Evolutionary conservation across 2,888 invertebrate species (phyloP).

Genomic region (Leptinotarsa rubiginosa): DNA sequence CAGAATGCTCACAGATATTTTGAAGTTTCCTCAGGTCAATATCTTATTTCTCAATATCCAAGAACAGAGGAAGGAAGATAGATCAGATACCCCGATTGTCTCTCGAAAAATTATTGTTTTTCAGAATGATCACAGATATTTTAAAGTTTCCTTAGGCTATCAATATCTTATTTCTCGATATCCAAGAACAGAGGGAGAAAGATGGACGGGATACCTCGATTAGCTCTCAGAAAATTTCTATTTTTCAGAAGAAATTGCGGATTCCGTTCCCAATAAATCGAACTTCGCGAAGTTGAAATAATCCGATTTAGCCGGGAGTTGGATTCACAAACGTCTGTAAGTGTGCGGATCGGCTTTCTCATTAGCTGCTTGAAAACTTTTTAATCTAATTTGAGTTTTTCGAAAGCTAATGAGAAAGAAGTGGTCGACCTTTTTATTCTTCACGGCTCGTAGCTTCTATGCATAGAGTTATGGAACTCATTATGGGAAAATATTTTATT

Average conservation of each 20-base stretch:
- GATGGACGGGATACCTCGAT: no score
- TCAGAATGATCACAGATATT: no score
- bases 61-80: no score
- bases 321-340: slow-evolving; percentile 16
- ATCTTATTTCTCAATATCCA: no score
- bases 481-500: slow-evolving; percentile 29
- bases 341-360: slow-evolving; percentile 22
- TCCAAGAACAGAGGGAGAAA: no score
- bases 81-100: no score
- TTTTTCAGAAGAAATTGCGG: neutral
- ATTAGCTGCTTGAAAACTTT: slow-evolving; percentile 22
- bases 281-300: slow-evolving; percentile 16
- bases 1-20: no score
- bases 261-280: neutral
- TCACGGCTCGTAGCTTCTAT: slow-evolving; percentile 38
- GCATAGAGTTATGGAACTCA: slow-evolving; percentile 42
- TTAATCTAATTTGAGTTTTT: slow-evolving; percentile 50
- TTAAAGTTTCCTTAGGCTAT: no score
- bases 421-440: slow-evolving; percentile 46
- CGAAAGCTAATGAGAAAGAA: slow-evolving; percentile 51
- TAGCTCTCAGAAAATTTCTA: no score
- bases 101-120: no score
- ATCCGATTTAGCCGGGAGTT: neutral
- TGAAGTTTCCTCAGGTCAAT: no score
- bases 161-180: no score